Base-by-base conservation (phyloP, 2,113 vertebrate genomes). In the Alectura lathami region DNA sequence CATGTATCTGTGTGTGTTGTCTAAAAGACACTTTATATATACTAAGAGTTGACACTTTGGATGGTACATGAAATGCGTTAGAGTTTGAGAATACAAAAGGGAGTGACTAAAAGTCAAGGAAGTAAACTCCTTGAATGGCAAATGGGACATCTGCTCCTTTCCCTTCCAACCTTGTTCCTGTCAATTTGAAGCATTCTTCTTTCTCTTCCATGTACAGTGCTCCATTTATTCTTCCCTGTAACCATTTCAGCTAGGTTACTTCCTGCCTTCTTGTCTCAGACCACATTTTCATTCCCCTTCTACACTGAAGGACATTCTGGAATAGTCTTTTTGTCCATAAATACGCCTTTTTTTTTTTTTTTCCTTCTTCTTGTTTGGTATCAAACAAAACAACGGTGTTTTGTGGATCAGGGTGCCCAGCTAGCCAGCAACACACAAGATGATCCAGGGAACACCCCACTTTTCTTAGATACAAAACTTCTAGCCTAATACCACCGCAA, bases 331-430 rank as follows among this genome's bases (percentile, higher is more conserved):
- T 16, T 38, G 2, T 51, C 70, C 29, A 26, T 45, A 76, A 93
- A 51, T 6, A 72, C 0, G 3, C 15, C 1, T 2, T 2, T 57
- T 54, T 63, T 18, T 20, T 32, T 56, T 23, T 29, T 43, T 75
- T 43, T n/a, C 27, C 16, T 47, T 79, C 43, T 56, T 57, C 6
- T 3, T 3, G 6, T 18, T 29, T 40, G 60, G 60, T 29, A 15
- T 54, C 51, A 6, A 54, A 29, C 15, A 54, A 54, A 30, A 54
- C 26, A 9, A 27, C 29, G 51, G 51, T 54, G 29, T 12, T 63
- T 40, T 26, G 36, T 18, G 11, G 60, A 40, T 40, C 60, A 20
- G 36, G 38, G 60, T 63, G 26, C 40, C 56, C 56, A 34, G n/a
- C 56, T 34, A 14, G 56, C n/a, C 56, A 59, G 20, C 56, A 32